A percentile compares a stretch with the other conserved stretches of the same genome.
phyloP scores from a whole-genome alignment of 2,797 vertebrate species.

The Ctenochaetus hawaiiensis region DNA sequence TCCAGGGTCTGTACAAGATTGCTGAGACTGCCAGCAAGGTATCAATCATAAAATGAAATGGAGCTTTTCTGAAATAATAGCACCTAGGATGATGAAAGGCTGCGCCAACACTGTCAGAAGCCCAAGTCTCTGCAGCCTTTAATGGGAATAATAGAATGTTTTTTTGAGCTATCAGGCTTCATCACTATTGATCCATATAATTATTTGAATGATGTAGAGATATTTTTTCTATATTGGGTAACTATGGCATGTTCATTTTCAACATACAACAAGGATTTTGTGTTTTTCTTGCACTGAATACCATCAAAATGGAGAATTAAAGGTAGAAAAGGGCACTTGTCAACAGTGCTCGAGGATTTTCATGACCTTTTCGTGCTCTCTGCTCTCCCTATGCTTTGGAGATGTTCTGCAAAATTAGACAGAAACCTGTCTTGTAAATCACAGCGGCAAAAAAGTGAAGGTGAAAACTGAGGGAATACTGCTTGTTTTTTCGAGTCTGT shows the following conservation, averaged over 20 bases:
- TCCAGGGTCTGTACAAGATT: slow-evolving; percentile 60
- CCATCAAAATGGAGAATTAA: slow-evolving; percentile 61
- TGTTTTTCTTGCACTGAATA: slow-evolving; percentile 57
- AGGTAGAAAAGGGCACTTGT: slow-evolving; percentile 72
- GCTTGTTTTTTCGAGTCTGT: slow-evolving; percentile 58
- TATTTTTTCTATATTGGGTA: slow-evolving; percentile 49
- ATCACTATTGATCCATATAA: slow-evolving; percentile 55
- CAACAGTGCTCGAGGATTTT: slow-evolving; percentile 63
- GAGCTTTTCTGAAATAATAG: slow-evolving; percentile 79
- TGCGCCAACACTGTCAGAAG: slow-evolving; percentile 49
- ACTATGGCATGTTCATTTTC: slow-evolving; percentile 41
- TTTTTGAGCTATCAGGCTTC: slow-evolving; percentile 47
- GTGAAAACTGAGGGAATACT: slow-evolving; percentile 48
- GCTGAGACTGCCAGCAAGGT: slow-evolving; percentile 67
- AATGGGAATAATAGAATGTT: slow-evolving; percentile 66
- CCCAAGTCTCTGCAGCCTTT: slow-evolving; percentile 60
- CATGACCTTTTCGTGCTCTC: slow-evolving; percentile 75
- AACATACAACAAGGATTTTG: slow-evolving; percentile 38
- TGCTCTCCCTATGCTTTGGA: slow-evolving; percentile 33
- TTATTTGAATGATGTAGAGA: slow-evolving; percentile 61
- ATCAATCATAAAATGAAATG: slow-evolving; percentile 79
- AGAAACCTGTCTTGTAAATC: slow-evolving; percentile 76
- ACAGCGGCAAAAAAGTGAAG: slow-evolving; percentile 63
- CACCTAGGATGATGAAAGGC: slow-evolving; percentile 79
- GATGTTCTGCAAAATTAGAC: slow-evolving; percentile 71